These are phyloP conservation scores for Tetanocera ferruginea DNA, from an alignment of 2,888 invertebrate species.

Conservation along the genomic window DNA sequence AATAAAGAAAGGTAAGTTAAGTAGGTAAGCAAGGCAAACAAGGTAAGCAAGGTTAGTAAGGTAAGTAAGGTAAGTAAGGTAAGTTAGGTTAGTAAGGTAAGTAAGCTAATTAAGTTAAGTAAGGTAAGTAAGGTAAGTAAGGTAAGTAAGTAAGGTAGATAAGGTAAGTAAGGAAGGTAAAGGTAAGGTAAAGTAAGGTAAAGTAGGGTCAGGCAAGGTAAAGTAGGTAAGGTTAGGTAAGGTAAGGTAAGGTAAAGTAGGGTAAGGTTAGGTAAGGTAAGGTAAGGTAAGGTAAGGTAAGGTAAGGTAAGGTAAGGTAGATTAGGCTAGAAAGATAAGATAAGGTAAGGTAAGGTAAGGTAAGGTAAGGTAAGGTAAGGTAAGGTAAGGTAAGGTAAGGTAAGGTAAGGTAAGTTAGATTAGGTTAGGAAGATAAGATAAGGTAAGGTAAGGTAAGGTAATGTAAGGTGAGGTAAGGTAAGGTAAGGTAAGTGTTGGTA, in stretches of 20 bases:
- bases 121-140: no score
- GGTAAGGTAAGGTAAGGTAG: neutral
- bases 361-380: conserved; percentile 11
- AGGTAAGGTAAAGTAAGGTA: conserved; percentile 9
- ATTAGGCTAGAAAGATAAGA: no score
- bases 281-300: conserved; percentile 9
- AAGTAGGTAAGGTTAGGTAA: neutral
- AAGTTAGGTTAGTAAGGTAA: no score
- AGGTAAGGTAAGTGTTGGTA: no score
- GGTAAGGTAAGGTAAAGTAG: conserved; percentile 5
- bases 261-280: conserved; percentile 13
- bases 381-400: neutral
- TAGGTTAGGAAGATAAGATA: neutral
- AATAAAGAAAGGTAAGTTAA: no score
- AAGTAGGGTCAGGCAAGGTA: neutral
- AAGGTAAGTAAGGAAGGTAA: neutral
- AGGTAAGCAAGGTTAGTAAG: no score
- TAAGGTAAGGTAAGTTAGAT: neutral
- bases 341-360: neutral
- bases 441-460: neutral
- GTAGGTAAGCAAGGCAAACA: no score
- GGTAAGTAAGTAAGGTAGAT: no score
- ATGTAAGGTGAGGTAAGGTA: no score
- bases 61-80: no score
- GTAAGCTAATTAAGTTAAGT: no score